Conservation (phyloP, 2,888 invertebrate genomes). For the Deroplatys truncata region DNA sequence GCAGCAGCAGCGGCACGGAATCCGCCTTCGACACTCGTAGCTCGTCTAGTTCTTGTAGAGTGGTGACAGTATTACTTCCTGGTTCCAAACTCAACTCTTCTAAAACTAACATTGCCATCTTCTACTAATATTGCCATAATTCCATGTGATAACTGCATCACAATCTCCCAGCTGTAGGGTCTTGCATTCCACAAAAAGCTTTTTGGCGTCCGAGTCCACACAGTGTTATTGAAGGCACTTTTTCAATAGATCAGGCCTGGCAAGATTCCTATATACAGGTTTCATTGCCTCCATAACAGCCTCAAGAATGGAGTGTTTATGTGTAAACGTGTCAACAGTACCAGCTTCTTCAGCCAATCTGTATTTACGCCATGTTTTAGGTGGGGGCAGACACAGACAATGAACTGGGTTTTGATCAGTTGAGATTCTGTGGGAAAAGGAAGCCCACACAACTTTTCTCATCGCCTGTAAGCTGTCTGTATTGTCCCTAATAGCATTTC, state of each 20-base stretch:
- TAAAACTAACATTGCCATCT: no score
- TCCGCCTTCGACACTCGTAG: no score
- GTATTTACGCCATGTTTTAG: conserved; percentile 22
- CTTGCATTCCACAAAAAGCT: no score
- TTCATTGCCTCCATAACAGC: neutral
- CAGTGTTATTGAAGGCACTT: neutral
- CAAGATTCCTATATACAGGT: neutral
- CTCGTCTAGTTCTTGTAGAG: no score
- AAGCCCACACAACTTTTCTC: conserved; percentile 22
- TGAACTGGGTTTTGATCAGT: conserved; percentile 18
- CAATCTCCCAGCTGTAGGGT: no score
- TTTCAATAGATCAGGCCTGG: neutral
- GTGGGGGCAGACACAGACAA: conserved; percentile 14
- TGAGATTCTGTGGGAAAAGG: conserved; percentile 19
- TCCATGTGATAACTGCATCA: no score
- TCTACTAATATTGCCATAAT: no score
- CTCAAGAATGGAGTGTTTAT: neutral
- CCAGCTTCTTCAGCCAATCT: neutral
- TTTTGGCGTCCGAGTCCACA: no score
- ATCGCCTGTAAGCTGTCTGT: conserved; percentile 5
- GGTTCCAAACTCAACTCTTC: no score
- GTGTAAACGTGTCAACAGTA: neutral
- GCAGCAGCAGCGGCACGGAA: no score
- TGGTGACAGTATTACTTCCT: no score
- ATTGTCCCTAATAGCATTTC: conserved; percentile 17